phyloP scores from a whole-genome alignment of 2,797 vertebrate genomes.

The Amniataba percoides region DNA sequence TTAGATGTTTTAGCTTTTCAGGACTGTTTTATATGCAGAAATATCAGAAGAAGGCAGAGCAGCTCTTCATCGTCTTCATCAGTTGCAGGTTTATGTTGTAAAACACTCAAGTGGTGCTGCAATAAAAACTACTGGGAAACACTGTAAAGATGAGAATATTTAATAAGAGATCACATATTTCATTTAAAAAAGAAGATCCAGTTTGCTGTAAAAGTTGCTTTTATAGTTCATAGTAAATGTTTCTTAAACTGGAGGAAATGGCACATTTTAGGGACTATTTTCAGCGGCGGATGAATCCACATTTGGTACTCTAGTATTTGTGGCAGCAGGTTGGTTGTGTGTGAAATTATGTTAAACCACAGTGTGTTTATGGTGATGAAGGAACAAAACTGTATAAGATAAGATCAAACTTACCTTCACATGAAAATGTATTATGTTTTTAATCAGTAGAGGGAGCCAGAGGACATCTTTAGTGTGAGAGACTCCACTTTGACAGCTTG shows the following conservation, averaged over 20 bases:
- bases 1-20: background rate
- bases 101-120: background rate
- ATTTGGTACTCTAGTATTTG: background rate
- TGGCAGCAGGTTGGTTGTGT: background rate
- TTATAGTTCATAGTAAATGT: background rate
- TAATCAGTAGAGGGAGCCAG: slow-evolving; percentile 50
- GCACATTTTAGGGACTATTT: background rate
- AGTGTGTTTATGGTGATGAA: background rate
- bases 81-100: background rate
- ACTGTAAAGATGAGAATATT: background rate
- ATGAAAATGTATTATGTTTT: background rate
- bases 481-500: background rate
- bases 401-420: background rate
- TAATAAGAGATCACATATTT: too few relatives aligned
- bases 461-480: background rate
- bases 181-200: too few relatives aligned
- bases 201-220: too few relatives aligned
- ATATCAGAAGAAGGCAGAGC: background rate
- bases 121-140: background rate
- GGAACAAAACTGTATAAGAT: background rate
- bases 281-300: background rate
- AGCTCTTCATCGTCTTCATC: background rate
- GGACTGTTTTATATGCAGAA: background rate
- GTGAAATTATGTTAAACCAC: background rate
- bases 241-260: background rate